phyloP scores from a whole-genome alignment of 1,140 invertebrate genomes.

The Phymastichus coffea region DNA sequence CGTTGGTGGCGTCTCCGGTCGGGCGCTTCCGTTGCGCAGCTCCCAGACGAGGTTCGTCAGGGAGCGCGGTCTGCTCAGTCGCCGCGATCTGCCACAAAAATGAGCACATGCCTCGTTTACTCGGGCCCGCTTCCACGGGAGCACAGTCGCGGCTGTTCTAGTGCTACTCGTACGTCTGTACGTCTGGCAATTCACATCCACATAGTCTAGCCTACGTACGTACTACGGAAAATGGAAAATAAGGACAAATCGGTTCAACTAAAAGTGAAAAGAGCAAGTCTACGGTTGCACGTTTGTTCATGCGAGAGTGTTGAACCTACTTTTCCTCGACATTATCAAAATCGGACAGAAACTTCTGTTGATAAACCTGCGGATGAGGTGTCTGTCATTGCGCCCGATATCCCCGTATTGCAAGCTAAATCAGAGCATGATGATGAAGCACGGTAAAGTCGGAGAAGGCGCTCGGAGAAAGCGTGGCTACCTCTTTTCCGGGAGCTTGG shows the following conservation, averaged over 20 bases:
- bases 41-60: slow-evolving; percentile 87
- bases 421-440: neutral
- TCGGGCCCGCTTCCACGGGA: too few relatives aligned
- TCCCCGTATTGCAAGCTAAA: slow-evolving; percentile 5
- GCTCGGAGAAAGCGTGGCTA: slow-evolving; percentile 22
- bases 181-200: too few relatives aligned
- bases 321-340: slow-evolving; percentile 12
- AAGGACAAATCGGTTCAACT: too few relatives aligned
- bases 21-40: slow-evolving; percentile 60
- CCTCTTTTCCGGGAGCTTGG: slow-evolving; percentile 79
- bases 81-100: slow-evolving; percentile 58
- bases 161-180: too few relatives aligned
- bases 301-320: too few relatives aligned
- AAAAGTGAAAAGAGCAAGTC: too few relatives aligned
- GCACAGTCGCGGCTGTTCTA: too few relatives aligned
- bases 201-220: too few relatives aligned
- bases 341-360: slow-evolving; percentile 14
- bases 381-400: neutral
- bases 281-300: too few relatives aligned
- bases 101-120: too few relatives aligned
- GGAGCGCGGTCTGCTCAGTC: slow-evolving; percentile 75
- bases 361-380: slow-evolving; percentile 6
- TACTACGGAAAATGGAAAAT: too few relatives aligned
- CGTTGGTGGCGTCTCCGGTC: slow-evolving; percentile 55
- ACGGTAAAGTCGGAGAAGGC: neutral